A percentile compares a stretch with the other conserved stretches of the same genome.
These are phyloP conservation scores for Tadarida brasiliensis DNA, from an alignment of 2,797 vertebrate species.

Conservation along the genomic window DNA sequence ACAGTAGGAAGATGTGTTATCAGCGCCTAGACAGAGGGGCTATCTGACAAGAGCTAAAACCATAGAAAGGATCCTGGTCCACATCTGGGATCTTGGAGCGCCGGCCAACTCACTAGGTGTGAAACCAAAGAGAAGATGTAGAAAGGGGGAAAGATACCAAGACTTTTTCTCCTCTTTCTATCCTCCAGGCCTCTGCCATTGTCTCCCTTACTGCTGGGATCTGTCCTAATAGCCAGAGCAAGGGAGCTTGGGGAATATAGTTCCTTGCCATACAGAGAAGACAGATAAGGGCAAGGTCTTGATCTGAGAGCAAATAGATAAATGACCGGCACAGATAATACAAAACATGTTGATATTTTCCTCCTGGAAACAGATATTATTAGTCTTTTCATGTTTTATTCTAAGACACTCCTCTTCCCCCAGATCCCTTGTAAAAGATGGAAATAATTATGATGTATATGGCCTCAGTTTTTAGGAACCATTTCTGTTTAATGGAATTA, in stretches of 20 bases:
- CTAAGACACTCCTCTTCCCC: neutral
- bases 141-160: neutral
- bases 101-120: neutral
- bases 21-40: neutral
- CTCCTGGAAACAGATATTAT: neutral
- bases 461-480: slow-evolving; percentile 4
- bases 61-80: neutral
- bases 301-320: neutral
- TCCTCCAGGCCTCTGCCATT: neutral
- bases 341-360: neutral
- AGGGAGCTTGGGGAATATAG: neutral
- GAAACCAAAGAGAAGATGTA: neutral
- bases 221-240: neutral
- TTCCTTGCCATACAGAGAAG: neutral
- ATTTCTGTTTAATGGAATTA: slow-evolving; percentile 45
- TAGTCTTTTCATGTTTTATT: slow-evolving; percentile 38
- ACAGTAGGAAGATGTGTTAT: neutral
- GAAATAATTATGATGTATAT: neutral
- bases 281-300: neutral
- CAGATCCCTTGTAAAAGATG: neutral
- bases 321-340: neutral
- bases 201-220: neutral
- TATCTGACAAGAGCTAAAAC: neutral
- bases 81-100: neutral
- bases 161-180: neutral